phyloP scores from a whole-genome alignment of 2,797 vertebrate species.

The Synaphobranchus kaupii region DNA sequence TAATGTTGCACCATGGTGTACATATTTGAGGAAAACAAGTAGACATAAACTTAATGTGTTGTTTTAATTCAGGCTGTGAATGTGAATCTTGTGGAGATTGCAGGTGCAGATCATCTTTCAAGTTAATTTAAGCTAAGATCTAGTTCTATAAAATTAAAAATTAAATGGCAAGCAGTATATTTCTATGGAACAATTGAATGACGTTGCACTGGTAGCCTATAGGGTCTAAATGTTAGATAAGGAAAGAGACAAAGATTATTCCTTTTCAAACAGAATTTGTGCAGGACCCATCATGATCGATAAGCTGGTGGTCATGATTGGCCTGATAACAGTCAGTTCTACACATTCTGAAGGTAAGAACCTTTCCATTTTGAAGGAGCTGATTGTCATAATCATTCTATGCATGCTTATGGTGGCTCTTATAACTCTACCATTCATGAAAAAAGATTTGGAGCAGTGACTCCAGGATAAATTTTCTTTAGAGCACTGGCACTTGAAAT shows the following conservation, averaged over 20 bases:
- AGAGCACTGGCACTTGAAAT: constrained; percentile 17
- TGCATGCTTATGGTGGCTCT: background rate
- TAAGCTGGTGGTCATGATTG: background rate
- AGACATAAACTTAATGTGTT: too few species aligned
- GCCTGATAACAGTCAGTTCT: background rate
- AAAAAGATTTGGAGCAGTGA: too few species aligned
- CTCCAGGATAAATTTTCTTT: background rate
- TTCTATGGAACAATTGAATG: too few species aligned
- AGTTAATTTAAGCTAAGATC: too few species aligned
- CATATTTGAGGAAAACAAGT: too few species aligned
- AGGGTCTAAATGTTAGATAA: background rate
- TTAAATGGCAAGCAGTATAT: too few species aligned
- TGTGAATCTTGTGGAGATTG: too few species aligned
- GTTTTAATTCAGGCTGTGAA: too few species aligned
- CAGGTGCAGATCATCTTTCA: too few species aligned
- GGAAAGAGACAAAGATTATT: background rate
- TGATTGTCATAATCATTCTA: background rate
- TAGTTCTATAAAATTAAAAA: too few species aligned
- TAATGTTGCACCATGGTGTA: too few species aligned
- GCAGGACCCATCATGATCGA: background rate
- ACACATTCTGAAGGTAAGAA: background rate
- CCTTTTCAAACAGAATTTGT: background rate
- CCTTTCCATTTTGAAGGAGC: background rate
- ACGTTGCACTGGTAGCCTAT: too few species aligned
- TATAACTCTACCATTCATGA: background rate